Base-by-base conservation (phyloP, 1,140 invertebrate species). In the Lutraria rhynchaena region DNA sequence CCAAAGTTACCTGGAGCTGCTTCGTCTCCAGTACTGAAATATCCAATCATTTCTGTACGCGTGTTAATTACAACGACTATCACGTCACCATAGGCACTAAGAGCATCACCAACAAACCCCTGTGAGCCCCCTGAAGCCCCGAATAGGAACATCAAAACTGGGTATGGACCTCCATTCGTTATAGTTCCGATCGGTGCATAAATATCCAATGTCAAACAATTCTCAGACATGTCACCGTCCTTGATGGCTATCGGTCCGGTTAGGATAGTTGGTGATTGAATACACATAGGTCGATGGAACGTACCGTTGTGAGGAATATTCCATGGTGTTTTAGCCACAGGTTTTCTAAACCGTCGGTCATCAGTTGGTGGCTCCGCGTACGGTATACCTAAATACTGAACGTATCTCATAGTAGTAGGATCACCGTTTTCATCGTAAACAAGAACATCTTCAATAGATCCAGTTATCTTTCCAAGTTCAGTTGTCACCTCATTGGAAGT, bases 321-420 rank as follows among this genome's bases (percentile, higher is more conserved):
- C 75, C 75, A 78, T 24, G 75, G 60, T 4, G 17, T 15, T 33
- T 97, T 96, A 88, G 97, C 95, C 88, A 95, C 94, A 9, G 95
- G 96, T 22, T 95, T 93, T 44, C 95, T 95, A 5, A 95, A 94
- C 3, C 96, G 94, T 53, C 97, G 92, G 69, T 96, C 95, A 89
- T 96, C 97, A 33, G 97, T 76, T 1, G 97, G 97, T 90, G 98
- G 98, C 91, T 98, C 95, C 51, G 97, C 97, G 91, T 96, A 98
- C 2, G 97, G 97, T 71, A 98, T 97, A 22, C 96, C 96, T 81
- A 96, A 94, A 95, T 96, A 98, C 0, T 95, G 73, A 3, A 41
- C 53, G 57, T 46, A 82, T 41, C n/a, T 1, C 22, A 11, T 29
- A 22, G 41, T 55, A 29, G 57, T 31, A 15, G 37, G 17, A 76